Evolutionary conservation across 2,888 invertebrate genomes (phyloP), one percentile per base, ranked within the genome.

Genomic region (Piscicola geometra): DNA sequence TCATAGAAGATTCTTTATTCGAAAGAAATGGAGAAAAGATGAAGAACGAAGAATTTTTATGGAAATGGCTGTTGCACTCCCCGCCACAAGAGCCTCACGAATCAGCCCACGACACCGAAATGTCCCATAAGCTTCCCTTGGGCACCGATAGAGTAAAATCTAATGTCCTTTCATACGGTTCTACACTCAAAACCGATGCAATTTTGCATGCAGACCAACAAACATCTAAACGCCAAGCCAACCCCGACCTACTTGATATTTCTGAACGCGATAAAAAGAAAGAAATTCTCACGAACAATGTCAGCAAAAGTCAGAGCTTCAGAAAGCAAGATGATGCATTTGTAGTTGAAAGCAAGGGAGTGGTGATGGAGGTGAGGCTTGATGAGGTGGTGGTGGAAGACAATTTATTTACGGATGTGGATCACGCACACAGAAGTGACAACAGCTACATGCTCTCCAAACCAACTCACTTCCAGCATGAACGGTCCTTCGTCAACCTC

Each of bases 371-470:
- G 18, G 71, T 71, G 71, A 32, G 12, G 9, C 3, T 71, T 18
- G 71, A 71, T 30, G 50, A 71, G 21, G 15, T 71, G 21, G 41
- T 15, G 5, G 28, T 71, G 9, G 52, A 50, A 5, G 21, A 41
- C 52, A 50, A 50, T 21, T 1, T 32, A 28, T 71, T 47, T 30
- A 30, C n/a, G 52, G 71, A 71, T 32, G 71, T 71, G 15, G 71
- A 71, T 50, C 33, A 71, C 33, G 52, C 28, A 30, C 50, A 71
- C 25, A 25, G 30, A 3, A 71, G 50, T 30, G 71, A 71, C 30
- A 71, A 71, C 52, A 71, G 41, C 28, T 71, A 47, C 52, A 71
- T 71, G 71, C 50, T 71, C n/a, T 32, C 41, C 3, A 71, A 71
- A 21, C 71, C 71, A 0, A 50, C 21, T n/a, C 71, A 32, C 3